Evolutionary conservation across 2,888 invertebrate genomes (phyloP), one percentile per base, ranked within the genome.

Genomic region (Leptinotarsa haldemani): DNA sequence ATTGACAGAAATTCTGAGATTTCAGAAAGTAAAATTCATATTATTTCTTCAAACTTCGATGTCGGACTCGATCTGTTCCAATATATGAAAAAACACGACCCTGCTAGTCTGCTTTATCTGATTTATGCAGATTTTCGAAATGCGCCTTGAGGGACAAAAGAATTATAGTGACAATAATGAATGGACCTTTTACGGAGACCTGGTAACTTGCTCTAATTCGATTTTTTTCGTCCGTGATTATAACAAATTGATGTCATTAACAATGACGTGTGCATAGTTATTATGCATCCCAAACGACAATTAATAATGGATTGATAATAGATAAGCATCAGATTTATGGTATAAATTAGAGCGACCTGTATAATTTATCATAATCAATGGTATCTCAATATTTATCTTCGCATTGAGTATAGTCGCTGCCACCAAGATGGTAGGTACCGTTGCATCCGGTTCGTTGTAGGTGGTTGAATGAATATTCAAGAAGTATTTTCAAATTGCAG

Each of bases 261-360:
- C 46, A 77, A 73, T 77, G 67, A 64, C 52, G 69, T 25, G 65
- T 64, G 67, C 71, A 64, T 70, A 70, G 74, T 75, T 69, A 70
- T 73, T 73, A 74, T 69, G 65, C 64, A 68, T 70, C 69, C 63
- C 72, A 63, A 18, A 63, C n/a, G 70, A 66, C 73, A 72, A 77
- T 75, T 74, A 77, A 75, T 75, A 67, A 74, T 72, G 69, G 72
- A 75, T 72, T 72, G 72, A 75, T 72, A 75, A 75, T 40, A 69
- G 69, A 74, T 71, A 74, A 47, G 63, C 65, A 78, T 78, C 76
- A 50, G 22, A 68, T 63, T 73, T 71, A 53, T 30, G 61, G 70
- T 65, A 71, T 73, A 73, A 71, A 76, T 74, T 65, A 69, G 65
- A 30, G 25, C 74, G 69, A 71, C 69, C 73, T 71, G 69, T 63